phyloP scores from a whole-genome alignment of 2,888 invertebrate species.

The Alloplasta piceator region DNA sequence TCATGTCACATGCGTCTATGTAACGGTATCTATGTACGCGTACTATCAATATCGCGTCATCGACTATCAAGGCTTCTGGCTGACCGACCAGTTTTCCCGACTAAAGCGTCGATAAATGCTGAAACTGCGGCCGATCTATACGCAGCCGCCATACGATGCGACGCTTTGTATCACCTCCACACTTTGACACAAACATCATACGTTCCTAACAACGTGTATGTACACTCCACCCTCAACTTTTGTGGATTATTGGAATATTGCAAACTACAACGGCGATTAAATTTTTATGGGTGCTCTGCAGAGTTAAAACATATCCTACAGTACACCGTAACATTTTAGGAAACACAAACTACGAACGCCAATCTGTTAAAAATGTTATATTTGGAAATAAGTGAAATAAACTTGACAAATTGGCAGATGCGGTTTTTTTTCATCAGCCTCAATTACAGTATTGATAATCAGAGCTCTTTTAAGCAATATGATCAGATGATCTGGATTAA shows the following conservation, averaged over 20 bases:
- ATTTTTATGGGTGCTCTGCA: not conserved
- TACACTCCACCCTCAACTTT: not conserved
- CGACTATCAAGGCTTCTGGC: constrained; percentile 51
- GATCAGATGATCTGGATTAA: too few species aligned
- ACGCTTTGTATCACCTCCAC: constrained; percentile 2
- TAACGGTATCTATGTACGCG: not conserved
- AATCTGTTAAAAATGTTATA: constrained; percentile 17
- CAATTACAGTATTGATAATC: too few species aligned
- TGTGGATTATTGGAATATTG: not conserved
- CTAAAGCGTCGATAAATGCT: constrained; percentile 47
- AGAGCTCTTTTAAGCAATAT: too few species aligned
- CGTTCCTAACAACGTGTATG: not conserved
- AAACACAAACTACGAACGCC: too few species aligned
- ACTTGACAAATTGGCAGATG: too few species aligned
- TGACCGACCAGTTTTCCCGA: constrained; percentile 35
- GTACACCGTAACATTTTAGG: too few species aligned
- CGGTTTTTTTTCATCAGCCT: too few species aligned
- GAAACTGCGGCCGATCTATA: constrained; percentile 39
- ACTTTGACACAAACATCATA: not conserved
- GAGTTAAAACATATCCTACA: too few species aligned
- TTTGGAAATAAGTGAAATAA: too few species aligned
- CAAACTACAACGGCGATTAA: not conserved
- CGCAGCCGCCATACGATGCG: constrained; percentile 6
- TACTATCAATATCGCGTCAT: constrained; percentile 51
- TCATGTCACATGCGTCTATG: constrained; percentile 27